Evolutionary conservation across 2,797 vertebrate genomes (phyloP), one percentile per base, ranked within the genome.

Genomic region (Lerista edwardsae): DNA sequence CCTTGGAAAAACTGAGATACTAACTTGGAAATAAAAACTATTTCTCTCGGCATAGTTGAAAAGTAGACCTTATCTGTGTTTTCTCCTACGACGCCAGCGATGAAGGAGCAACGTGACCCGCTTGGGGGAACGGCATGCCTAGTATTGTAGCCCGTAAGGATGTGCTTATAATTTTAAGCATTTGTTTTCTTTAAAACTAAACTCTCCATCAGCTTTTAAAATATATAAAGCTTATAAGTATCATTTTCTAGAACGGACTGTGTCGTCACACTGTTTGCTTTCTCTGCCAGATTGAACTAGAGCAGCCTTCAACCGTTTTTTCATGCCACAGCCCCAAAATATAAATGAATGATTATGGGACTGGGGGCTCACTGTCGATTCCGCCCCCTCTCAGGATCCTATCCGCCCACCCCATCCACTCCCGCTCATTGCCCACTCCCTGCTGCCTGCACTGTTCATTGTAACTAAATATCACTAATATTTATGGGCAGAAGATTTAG

Each of bases 201-300:
- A 25, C 0, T 82, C 77, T 68, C 72, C 9, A 51, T 1, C 34
- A 25, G 15, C 31, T 83, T 67, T 67, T 51, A 11, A 69, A n/a
- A 64, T 39, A 81, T 89, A 51, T 86, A 65, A 80, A 69, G n/a
- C 23, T 25, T 86, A 25, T 90, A 87, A 89, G 92, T 88, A 39
- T 88, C 84, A 87, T 83, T 88, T 86, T 90, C 87, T 86, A 83
- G 83, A 88, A 87, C 85, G 90, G 90, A 73, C 80, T 93, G 88
- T 91, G 84, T 94, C 91, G 83, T 94, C 91, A 91, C 90, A 80
- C 86, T 75, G 47, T 89, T 29, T 93, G 85, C 88, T 93, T 91
- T 80, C 79, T 91, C 75, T 79, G 81, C 87, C 91, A 95, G 90
- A 91, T 90, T 94, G 91, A 89, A 90, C 84, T 7, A 29, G 89